These are phyloP conservation scores for Centropus bengalensis DNA, from an alignment of 2,113 vertebrate genomes.

Conservation along the genomic window DNA sequence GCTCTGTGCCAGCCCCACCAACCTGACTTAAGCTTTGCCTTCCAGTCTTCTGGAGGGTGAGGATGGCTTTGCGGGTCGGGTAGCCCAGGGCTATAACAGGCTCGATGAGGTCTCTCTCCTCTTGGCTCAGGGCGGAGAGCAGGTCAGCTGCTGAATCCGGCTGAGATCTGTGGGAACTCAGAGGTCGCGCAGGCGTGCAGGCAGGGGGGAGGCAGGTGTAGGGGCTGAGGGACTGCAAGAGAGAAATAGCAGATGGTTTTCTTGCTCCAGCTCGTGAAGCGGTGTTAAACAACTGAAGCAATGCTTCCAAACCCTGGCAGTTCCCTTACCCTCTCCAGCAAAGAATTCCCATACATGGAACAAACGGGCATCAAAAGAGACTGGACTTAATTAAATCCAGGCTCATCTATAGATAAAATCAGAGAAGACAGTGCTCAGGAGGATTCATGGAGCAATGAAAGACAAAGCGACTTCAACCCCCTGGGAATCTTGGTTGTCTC, in stretches of 20 bases:
- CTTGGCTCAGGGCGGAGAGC: conserved; percentile 86
- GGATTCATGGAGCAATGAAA: background rate
- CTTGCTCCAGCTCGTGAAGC: background rate
- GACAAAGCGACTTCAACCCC: background rate
- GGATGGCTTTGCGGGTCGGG: conserved; percentile 84
- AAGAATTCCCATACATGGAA: background rate
- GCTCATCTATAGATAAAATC: background rate
- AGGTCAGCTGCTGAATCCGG: conserved; percentile 83
- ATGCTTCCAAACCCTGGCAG: accelerated
- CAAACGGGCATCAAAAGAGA: background rate
- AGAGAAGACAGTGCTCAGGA: background rate
- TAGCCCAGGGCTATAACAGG: conserved; percentile 86
- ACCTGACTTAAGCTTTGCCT: conserved; percentile 88
- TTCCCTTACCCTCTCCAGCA: background rate
- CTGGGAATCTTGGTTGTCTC: background rate
- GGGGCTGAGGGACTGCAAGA: conserved; percentile 78
- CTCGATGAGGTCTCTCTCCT: conserved; percentile 88
- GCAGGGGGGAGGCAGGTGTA: conserved; percentile 56
- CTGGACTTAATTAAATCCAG: conserved; percentile 8
- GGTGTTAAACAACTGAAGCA: background rate
- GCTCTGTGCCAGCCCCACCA: background rate
- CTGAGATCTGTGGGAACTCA: conserved; percentile 40
- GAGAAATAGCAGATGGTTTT: background rate
- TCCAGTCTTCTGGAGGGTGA: conserved; percentile 90
- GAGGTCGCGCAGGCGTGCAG: background rate